Conservation (phyloP, 2,888 invertebrate genomes). For the Drymonia ruficornis region DNA sequence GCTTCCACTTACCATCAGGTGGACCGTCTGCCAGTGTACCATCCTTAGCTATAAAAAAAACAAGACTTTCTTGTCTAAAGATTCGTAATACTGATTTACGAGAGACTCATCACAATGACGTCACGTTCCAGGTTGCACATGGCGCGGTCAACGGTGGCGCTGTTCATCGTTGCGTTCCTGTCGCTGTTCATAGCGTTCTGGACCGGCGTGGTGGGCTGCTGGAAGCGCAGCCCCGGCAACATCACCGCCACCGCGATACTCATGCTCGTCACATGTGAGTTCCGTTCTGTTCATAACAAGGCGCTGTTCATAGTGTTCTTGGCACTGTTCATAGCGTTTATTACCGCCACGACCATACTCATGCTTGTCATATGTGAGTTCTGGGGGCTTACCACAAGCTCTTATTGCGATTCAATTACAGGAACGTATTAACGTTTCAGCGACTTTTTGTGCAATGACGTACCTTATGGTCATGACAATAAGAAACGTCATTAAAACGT, state of each 20-base stretch:
- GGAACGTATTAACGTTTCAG: too few species aligned
- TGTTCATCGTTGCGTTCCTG: constrained; percentile 96
- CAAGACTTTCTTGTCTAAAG: too few species aligned
- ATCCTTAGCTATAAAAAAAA: too few species aligned
- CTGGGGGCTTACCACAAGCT: too few species aligned
- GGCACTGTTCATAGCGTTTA: background rate
- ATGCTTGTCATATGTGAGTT: constrained; percentile 93
- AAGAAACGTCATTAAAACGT: too few species aligned
- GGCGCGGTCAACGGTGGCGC: constrained; percentile 96
- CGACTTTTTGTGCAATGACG: too few species aligned
- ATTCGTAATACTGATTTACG: background rate
- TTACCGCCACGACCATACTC: constrained; percentile 96
- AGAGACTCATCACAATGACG: background rate
- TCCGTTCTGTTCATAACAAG: background rate
- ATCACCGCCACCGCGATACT: constrained; percentile 97
- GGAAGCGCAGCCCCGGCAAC: constrained; percentile 97
- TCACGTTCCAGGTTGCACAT: constrained; percentile 86
- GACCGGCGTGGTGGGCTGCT: constrained; percentile 98
- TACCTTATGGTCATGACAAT: too few species aligned
- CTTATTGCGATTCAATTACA: too few species aligned
- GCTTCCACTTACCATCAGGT: too few species aligned
- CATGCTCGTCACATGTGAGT: constrained; percentile 94
- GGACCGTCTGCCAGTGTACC: too few species aligned
- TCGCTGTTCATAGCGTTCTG: constrained; percentile 97
- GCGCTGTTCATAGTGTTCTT: background rate